These are phyloP conservation scores for Tetramorium parvispinum DNA, from an alignment of 1,140 invertebrate genomes.

Conservation along the genomic window DNA sequence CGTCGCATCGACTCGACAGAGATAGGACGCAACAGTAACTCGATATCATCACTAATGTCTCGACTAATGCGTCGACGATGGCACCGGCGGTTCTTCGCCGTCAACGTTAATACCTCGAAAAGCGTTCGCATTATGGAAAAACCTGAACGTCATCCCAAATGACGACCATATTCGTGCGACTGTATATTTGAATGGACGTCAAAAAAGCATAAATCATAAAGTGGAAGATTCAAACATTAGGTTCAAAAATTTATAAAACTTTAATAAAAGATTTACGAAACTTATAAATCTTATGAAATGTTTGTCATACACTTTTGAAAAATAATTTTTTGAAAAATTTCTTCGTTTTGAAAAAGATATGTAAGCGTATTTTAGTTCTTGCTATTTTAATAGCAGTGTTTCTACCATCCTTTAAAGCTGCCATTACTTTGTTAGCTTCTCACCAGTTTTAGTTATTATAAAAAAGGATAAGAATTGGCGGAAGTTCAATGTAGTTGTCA, in stretches of 20 bases:
- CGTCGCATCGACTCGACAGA: conserved; percentile 64
- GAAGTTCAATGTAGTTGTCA: background rate
- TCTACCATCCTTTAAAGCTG: background rate
- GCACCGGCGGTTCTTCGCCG: background rate
- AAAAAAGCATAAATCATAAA: background rate
- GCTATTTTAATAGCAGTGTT: background rate
- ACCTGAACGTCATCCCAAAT: background rate
- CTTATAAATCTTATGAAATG: background rate
- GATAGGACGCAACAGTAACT: conserved; percentile 64
- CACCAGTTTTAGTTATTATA: background rate
- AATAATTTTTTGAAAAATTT: background rate
- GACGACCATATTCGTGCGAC: background rate
- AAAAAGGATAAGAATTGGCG: background rate
- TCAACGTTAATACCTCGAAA: conserved; percentile 9
- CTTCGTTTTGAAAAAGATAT: background rate
- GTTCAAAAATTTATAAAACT: background rate
- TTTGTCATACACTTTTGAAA: background rate
- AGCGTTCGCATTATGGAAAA: conserved; percentile 22
- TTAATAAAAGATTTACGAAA: background rate
- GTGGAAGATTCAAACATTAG: background rate
- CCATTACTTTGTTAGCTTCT: background rate
- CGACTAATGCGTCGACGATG: conserved; percentile 66
- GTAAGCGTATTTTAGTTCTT: background rate
- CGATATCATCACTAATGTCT: conserved; percentile 73
- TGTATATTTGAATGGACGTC: background rate